phyloP scores from a whole-genome alignment of 2,797 vertebrate species.

The Lacerta agilis region DNA sequence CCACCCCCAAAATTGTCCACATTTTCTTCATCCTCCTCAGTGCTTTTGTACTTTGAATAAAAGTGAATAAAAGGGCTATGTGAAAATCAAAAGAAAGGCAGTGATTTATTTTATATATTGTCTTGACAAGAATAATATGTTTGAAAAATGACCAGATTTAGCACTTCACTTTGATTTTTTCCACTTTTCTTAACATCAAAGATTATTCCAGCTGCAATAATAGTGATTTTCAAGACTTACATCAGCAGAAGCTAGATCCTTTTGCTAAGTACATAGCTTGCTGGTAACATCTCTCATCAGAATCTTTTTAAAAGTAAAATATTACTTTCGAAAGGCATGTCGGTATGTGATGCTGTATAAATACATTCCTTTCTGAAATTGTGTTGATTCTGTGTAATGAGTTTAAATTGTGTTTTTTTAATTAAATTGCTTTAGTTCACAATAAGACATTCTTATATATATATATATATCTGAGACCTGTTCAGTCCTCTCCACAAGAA shows the following conservation, averaged over 20 bases:
- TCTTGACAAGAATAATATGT: conserved; percentile 85
- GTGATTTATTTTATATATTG: conserved; percentile 82
- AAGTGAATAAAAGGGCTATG: conserved; percentile 74
- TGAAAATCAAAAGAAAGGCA: conserved; percentile 66
- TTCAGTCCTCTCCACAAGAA: conserved; percentile 61
- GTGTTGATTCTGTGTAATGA: conserved; percentile 64
- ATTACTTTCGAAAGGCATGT: conserved; percentile 66
- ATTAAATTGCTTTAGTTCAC: conserved; percentile 59
- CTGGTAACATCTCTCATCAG: conserved; percentile 62
- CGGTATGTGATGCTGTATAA: conserved; percentile 58
- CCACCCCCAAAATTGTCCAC: conserved; percentile 71
- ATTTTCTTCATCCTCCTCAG: conserved; percentile 76
- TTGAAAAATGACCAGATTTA: conserved; percentile 83
- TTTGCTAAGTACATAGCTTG: conserved; percentile 56
- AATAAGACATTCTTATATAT: conserved; percentile 62
- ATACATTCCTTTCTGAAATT: conserved; percentile 60
- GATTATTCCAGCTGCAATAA: conserved; percentile 75
- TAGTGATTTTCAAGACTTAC: conserved; percentile 75
- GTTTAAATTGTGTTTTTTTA: conserved; percentile 64
- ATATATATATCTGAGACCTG: conserved; percentile 55
- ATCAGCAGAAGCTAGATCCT: conserved; percentile 62
- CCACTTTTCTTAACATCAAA: conserved; percentile 82
- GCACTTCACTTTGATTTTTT: conserved; percentile 82
- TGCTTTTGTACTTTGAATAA: conserved; percentile 83
- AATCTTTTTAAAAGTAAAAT: conserved; percentile 60